Evolutionary conservation across 2,888 invertebrate species (phyloP).

Genomic region (Hanleya hanleyi): DNA sequence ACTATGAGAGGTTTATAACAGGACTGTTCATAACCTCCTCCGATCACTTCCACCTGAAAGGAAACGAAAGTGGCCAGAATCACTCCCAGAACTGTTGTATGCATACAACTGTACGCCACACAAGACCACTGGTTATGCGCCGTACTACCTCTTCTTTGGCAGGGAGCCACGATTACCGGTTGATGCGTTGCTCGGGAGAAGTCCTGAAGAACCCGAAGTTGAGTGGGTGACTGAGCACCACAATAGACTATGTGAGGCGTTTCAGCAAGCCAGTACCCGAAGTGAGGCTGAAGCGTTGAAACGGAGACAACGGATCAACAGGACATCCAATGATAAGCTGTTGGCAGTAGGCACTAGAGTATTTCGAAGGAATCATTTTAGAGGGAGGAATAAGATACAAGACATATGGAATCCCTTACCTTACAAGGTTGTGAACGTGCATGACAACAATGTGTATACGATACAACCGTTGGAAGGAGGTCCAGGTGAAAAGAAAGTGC

Average conservation of each 20-base stretch:
- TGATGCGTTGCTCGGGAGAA: constrained; percentile 15
- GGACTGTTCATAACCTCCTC: constrained; percentile 37
- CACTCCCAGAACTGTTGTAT: constrained; percentile 31
- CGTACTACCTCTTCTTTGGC: constrained; percentile 24
- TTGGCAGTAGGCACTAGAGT: background rate
- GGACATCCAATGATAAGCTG: background rate
- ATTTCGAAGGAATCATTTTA: background rate
- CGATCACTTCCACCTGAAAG: constrained; percentile 18
- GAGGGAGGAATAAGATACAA: background rate
- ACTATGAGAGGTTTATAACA: constrained; percentile 46
- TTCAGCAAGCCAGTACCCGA: background rate
- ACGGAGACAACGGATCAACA: background rate
- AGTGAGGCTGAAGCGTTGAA: background rate
- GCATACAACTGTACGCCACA: constrained; percentile 26
- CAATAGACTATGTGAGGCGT: background rate
- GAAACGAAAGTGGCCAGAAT: constrained; percentile 37
- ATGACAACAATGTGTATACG: constrained; percentile 1
- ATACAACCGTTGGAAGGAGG: background rate
- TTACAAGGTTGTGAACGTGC: background rate
- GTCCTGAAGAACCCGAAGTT: background rate
- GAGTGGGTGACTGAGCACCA: background rate
- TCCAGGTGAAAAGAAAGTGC: background rate
- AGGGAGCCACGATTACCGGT: constrained; percentile 25
- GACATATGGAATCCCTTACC: background rate
- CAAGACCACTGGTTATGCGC: constrained; percentile 17